These are phyloP conservation scores for Pelobates cultripes DNA, from an alignment of 2,797 vertebrate genomes.

Conservation along the genomic window DNA sequence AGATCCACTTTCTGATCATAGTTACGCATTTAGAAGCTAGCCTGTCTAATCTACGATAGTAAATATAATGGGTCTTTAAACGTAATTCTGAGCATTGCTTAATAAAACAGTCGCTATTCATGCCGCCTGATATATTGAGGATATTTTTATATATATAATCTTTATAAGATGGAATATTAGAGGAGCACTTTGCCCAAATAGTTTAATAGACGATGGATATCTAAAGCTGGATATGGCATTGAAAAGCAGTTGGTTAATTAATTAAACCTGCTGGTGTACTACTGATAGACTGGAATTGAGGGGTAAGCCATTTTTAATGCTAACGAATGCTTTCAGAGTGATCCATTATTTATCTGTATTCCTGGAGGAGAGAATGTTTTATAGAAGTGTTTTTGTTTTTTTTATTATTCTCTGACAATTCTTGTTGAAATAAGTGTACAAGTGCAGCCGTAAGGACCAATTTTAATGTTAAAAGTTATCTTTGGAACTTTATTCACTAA, in stretches of 20 bases:
- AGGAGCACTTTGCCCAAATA: no score
- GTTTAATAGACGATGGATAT: neutral
- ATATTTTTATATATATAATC: no score
- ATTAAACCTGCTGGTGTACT: conserved; percentile 42
- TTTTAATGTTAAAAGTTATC: no score
- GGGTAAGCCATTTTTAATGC: conserved; percentile 51
- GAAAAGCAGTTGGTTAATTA: conserved; percentile 46
- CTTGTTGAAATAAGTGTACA: neutral
- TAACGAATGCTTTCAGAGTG: conserved; percentile 44
- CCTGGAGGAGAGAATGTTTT: conserved; percentile 32
- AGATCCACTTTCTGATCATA: no score
- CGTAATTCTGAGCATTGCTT: no score
- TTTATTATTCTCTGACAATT: neutral
- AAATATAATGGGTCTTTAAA: no score
- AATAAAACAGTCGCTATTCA: no score
- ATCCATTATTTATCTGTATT: conserved; percentile 48
- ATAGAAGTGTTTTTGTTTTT: neutral
- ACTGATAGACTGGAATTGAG: conserved; percentile 47
- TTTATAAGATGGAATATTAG: no score
- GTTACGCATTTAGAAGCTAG: no score
- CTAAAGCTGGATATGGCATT: conserved; percentile 25
- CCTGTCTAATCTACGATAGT: no score
- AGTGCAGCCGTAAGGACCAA: neutral
- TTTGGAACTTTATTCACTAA: no score
- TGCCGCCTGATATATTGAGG: no score